phyloP scores from a whole-genome alignment of 2,797 vertebrate species.

The Salmo trutta region DNA sequence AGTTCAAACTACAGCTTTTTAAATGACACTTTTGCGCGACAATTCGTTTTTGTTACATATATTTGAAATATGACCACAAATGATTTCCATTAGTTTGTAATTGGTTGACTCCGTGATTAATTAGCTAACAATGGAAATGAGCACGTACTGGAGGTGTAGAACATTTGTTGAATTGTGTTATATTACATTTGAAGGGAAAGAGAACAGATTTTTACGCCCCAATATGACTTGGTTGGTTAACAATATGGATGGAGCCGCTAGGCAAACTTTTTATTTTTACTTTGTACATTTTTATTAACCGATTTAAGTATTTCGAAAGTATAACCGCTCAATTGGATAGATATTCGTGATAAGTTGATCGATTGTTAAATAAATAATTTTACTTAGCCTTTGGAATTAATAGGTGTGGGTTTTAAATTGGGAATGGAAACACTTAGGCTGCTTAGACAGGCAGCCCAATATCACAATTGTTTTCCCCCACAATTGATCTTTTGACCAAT shows the following conservation, averaged over 20 bases:
- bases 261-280: background rate
- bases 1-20: background rate
- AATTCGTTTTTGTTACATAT: background rate
- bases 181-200: background rate
- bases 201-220: background rate
- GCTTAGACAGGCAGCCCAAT: no score
- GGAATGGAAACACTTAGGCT: no score
- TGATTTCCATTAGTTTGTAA: background rate
- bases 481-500: no score
- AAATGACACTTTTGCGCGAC: background rate
- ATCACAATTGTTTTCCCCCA: no score
- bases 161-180: background rate
- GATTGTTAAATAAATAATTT: background rate
- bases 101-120: background rate
- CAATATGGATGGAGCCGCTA: background rate
- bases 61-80: background rate
- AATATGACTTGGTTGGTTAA: background rate
- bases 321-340: background rate
- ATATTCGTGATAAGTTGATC: background rate
- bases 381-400: background rate
- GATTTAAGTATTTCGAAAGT: background rate
- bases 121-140: background rate
- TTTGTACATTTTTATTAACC: background rate
- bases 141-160: background rate
- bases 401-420: background rate